Evolutionary conservation across 2,888 invertebrate genomes (phyloP), one percentile per base, ranked within the genome.

Genomic region (Agonopterix arenella): DNA sequence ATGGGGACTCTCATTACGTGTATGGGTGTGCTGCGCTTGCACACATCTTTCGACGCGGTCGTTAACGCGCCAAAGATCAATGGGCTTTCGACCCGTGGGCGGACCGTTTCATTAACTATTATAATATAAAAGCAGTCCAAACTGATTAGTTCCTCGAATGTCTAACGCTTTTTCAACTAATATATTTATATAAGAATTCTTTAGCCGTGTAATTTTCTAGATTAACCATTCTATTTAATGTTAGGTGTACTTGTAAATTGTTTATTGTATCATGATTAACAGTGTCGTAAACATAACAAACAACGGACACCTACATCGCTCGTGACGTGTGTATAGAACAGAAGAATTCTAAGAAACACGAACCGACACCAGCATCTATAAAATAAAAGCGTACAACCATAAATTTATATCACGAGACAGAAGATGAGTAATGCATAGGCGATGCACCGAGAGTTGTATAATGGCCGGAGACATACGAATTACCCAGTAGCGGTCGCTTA

Each of bases 41-140:
- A 69, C 76, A 73, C 74, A 76, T 79, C 76, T 80, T 76, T 78
- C 80, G 73, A 76, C 77, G 73, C 74, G 71, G 70, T 80, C 73
- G 77, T 83, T 83, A 84, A 78, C 76, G 72, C 76, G 75, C 72
- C 59, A 49, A 69, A 82, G 82, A 84, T 84, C 84, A 84, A 84
- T 81, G 79, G 73, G 76, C 70, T 73, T 72, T 72, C 66, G 70
- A 62, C 61, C 64, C 69, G 85, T 85, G 81, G 85, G 86, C 82
- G 85, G 79, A 75, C 70, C 80, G 73, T 76, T 85, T 84, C 84
- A 85, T 86, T 86, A 84, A 80, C 79, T 78, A 82, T 82, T 83
- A 78, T 79, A 80, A 81, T 80, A 80, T 79, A 77, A 84, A 82
- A 82, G 75, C 76, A 80, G 75, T 75, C 77, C 68, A 70, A 76